Evolutionary conservation across 2,113 vertebrate species (phyloP).

Genomic region (Boleophthalmus pectinirostris): DNA sequence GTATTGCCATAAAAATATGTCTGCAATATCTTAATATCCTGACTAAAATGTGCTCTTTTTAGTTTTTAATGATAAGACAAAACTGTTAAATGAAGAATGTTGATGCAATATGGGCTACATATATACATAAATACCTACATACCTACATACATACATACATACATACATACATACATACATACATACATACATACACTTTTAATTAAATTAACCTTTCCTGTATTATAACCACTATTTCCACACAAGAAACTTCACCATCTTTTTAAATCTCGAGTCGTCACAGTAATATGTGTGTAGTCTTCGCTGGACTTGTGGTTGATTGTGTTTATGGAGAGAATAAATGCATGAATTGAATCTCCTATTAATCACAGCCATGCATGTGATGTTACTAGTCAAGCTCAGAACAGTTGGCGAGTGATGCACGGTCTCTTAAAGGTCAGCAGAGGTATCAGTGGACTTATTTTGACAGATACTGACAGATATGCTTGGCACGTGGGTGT

Average conservation of each 20-base stretch:
- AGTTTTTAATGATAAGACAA: too few relatives aligned
- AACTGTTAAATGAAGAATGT: too few relatives aligned
- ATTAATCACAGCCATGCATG: slow-evolving; percentile 32
- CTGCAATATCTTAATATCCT: too few relatives aligned
- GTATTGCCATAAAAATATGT: too few relatives aligned
- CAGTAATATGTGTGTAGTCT: neutral
- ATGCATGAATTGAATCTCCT: slow-evolving; percentile 5
- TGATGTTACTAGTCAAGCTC: slow-evolving; percentile 7
- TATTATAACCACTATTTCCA: neutral
- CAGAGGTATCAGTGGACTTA: slow-evolving; percentile 8
- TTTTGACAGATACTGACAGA: neutral
- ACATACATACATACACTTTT: too few relatives aligned
- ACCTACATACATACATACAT: too few relatives aligned
- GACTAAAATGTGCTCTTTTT: too few relatives aligned
- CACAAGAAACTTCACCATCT: neutral
- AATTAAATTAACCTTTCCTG: too few relatives aligned
- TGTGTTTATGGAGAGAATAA: slow-evolving; percentile 7
- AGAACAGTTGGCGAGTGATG: neutral
- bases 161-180: too few relatives aligned
- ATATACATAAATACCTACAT: too few relatives aligned
- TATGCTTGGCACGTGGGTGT: slow-evolving; percentile 18
- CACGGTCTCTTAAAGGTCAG: slow-evolving; percentile 16
- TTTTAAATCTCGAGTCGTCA: neutral
- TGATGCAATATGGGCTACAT: too few relatives aligned
- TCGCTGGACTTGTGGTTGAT: slow-evolving; percentile 18